Percentiles rank a stretch among this genome's conserved stretches.
phyloP scores from a whole-genome alignment of 2,113 vertebrate species.

The Melanerpes formicivorus region DNA sequence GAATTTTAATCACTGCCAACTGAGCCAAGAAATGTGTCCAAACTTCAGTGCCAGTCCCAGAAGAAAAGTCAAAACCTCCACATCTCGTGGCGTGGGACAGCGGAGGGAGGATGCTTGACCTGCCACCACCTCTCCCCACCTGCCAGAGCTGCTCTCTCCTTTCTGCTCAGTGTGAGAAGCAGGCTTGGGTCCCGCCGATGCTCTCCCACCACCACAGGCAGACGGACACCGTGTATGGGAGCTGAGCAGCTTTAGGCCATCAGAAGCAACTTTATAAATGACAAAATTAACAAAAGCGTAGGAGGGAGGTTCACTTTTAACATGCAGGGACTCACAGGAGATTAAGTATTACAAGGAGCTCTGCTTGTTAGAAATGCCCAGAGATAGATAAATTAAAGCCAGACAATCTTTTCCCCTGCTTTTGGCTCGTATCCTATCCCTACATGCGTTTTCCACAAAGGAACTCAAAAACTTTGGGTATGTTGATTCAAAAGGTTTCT shows the following conservation, averaged over 20 bases:
- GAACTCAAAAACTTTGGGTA: slow-evolving; percentile 49
- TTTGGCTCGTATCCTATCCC: slow-evolving; percentile 44
- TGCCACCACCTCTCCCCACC: neutral
- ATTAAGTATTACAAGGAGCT: slow-evolving; percentile 41
- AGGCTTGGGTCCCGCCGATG: neutral
- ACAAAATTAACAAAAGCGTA: slow-evolving; percentile 15
- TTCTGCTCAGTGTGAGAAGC: rapidly evolving
- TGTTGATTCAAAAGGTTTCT: slow-evolving; percentile 63
- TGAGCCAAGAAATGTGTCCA: slow-evolving; percentile 14
- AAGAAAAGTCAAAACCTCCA: neutral
- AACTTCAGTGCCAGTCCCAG: slow-evolving; percentile 5
- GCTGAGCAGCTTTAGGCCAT: neutral
- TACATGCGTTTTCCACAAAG: slow-evolving; percentile 45
- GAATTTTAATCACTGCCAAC: slow-evolving; percentile 65
- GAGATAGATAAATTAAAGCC: slow-evolving; percentile 60
- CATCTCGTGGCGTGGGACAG: neutral
- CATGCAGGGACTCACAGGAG: neutral
- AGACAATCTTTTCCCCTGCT: slow-evolving; percentile 38
- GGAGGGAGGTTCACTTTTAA: slow-evolving; percentile 8
- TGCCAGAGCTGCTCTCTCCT: neutral
- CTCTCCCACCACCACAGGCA: neutral
- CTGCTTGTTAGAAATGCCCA: slow-evolving; percentile 36
- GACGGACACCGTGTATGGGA: rapidly evolving
- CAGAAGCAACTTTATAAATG: neutral
- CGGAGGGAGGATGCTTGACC: neutral